These are phyloP conservation scores for Phoxinus phoxinus DNA, from an alignment of 2,113 vertebrate genomes.

Conservation along the genomic window DNA sequence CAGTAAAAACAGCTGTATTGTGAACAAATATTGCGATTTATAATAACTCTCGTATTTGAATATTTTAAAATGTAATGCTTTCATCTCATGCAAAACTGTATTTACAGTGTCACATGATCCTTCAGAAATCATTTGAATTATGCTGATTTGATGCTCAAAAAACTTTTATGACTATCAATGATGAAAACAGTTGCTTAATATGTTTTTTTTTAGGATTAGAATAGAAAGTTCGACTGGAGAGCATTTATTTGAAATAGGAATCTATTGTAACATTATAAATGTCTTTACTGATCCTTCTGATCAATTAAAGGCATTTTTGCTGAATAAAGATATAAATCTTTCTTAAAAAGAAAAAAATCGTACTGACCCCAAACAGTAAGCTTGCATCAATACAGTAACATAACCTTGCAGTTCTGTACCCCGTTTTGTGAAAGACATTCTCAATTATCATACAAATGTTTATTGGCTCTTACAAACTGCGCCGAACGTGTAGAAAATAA, in stretches of 20 bases:
- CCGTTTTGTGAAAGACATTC: background rate
- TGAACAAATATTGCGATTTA: background rate
- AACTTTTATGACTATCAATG: too few relatives aligned
- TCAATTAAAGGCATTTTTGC: background rate
- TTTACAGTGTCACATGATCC: background rate
- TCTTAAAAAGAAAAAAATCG: too few relatives aligned
- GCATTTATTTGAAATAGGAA: background rate
- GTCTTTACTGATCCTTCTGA: background rate
- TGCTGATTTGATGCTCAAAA: too few relatives aligned
- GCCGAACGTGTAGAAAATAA: background rate
- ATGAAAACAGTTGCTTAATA: too few relatives aligned
- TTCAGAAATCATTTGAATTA: background rate
- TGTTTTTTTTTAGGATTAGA: too few relatives aligned
- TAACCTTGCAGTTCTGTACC: background rate
- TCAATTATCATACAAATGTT: background rate
- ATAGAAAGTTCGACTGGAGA: background rate
- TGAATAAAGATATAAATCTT: background rate
- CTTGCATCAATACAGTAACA: too few relatives aligned
- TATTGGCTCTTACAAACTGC: background rate
- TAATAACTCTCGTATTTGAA: background rate
- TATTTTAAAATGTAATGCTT: background rate
- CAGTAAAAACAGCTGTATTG: background rate
- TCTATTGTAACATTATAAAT: background rate
- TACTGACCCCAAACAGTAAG: too few relatives aligned
- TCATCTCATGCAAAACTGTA: background rate